Evolutionary conservation across 2,113 vertebrate genomes (phyloP), one percentile per base, ranked within the genome.

Genomic region (Thalassarche chlororhynchos): DNA sequence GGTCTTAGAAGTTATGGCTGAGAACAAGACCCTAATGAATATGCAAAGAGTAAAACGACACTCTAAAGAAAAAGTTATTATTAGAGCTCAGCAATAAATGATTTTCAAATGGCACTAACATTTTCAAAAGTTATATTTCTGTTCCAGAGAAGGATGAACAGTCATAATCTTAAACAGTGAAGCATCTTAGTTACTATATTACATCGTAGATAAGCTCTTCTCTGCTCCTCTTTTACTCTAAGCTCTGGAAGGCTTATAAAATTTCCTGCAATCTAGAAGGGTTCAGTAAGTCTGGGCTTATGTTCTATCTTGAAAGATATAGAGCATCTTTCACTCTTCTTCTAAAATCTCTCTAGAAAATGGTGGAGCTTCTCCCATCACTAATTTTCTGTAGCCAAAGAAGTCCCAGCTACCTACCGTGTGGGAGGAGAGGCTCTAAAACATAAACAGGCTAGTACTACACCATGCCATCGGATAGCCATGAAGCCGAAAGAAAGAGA

Each of bases 21-120:
- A 96, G 90, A 97, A 93, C 40, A 90, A 97, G 93, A 88, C 40
- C 26, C 28, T 90, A 80, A 91, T 77, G 78, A 93, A 95, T 90
- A 93, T 20, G 40, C 9, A 25, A 82, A 76, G 32, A 90, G 70
- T 88, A 88, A 94, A 95, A 93, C 66, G 31, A 80, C 49, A 77
- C 31, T 79, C 31, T 32, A 61, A 96, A 94, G 28, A 66, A 79
- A 87, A 96, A 80, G 15, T 3, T 82, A 69, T 71, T 88, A 52
- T 79, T 70, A 90, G 32, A 91, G 19, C 70, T 74, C 58, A 88
- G 54, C 54, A 93, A 90, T 54, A 91, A 92, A 80, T n/a, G 5
- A 66, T 76, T 90, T 76, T 93, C 66, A 72, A 95, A 93, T 46
- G 58, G 40, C 40, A 57, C 47, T 72, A 69, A 83, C 52, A 70